Percentiles rank a stretch among this genome's conserved stretches.
These are phyloP conservation scores for Sinodicranocentrus sp. DNA, from an alignment of 2,888 invertebrate species.

Conservation along the genomic window DNA sequence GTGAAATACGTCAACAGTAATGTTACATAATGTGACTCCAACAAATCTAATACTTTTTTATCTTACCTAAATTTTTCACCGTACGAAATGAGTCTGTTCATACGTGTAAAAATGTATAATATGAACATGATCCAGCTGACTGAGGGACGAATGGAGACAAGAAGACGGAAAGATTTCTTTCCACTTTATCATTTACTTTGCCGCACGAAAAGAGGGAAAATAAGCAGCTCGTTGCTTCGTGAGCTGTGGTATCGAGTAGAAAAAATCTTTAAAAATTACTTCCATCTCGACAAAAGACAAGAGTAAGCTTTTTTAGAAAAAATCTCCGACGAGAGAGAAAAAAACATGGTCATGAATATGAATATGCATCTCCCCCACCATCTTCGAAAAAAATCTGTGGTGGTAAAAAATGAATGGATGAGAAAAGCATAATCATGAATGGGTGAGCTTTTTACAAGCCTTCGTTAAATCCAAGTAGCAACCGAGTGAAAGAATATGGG, in stretches of 20 bases:
- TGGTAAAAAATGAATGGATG: slow-evolving; percentile 14
- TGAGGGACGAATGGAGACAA: slow-evolving; percentile 45
- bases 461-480: slow-evolving; percentile 11
- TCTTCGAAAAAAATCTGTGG: slow-evolving; percentile 12
- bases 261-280: slow-evolving; percentile 54
- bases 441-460: slow-evolving; percentile 2
- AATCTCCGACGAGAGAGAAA: slow-evolving; percentile 7
- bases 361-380: slow-evolving; percentile 14
- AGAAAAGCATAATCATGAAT: slow-evolving; percentile 24
- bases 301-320: slow-evolving; percentile 28
- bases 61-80: too few species aligned
- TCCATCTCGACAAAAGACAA: slow-evolving; percentile 38
- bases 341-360: slow-evolving; percentile 57
- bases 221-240: background rate
- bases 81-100: too few species aligned
- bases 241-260: slow-evolving; percentile 35
- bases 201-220: slow-evolving; percentile 33
- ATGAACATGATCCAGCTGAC: slow-evolving; percentile 8
- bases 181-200: slow-evolving; percentile 46
- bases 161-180: slow-evolving; percentile 60
- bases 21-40: too few species aligned
- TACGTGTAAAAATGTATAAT: too few species aligned
- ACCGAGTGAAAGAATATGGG: slow-evolving; percentile 9
- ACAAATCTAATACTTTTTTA: too few species aligned
- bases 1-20: too few species aligned